A percentile compares a stretch with the other conserved stretches of the same genome.
phyloP scores from a whole-genome alignment of 2,797 vertebrate genomes.

The Pristis pectinata region DNA sequence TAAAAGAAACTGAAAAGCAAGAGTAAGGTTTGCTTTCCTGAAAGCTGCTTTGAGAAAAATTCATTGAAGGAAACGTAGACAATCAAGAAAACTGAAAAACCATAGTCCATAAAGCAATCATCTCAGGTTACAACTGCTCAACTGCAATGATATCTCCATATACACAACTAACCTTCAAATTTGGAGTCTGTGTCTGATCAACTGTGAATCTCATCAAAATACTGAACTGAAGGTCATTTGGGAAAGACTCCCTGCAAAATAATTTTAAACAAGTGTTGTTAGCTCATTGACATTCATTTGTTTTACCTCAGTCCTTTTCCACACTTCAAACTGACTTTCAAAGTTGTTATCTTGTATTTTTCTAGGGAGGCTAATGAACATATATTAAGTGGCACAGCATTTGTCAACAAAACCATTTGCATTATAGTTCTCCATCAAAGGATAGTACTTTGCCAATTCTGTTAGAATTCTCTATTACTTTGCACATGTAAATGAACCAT shows the following conservation, averaged over 20 bases:
- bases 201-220: constrained; percentile 98
- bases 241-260: constrained; percentile 81
- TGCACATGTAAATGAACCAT: not conserved
- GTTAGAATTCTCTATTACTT: too few relatives aligned
- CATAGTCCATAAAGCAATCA: not conserved
- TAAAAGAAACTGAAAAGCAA: not conserved
- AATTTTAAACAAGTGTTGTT: constrained; percentile 1
- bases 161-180: constrained; percentile 78
- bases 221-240: constrained; percentile 92
- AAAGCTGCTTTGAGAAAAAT: too few relatives aligned
- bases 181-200: constrained; percentile 96
- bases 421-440: not conserved
- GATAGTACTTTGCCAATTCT: not conserved
- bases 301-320: not conserved
- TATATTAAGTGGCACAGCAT: not conserved
- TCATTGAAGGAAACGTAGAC: not conserved
- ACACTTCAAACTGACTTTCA: not conserved
- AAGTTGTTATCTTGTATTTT: not conserved
- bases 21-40: not conserved
- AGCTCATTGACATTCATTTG: not conserved
- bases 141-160: constrained; percentile 9
- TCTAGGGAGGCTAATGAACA: not conserved
- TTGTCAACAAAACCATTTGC: not conserved
- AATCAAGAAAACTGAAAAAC: not conserved
- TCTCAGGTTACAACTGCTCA: not conserved